Percentiles rank a stretch among this genome's conserved stretches.
Conservation (phyloP, 2,113 vertebrate species). For the Coptodon bakossiorum region DNA sequence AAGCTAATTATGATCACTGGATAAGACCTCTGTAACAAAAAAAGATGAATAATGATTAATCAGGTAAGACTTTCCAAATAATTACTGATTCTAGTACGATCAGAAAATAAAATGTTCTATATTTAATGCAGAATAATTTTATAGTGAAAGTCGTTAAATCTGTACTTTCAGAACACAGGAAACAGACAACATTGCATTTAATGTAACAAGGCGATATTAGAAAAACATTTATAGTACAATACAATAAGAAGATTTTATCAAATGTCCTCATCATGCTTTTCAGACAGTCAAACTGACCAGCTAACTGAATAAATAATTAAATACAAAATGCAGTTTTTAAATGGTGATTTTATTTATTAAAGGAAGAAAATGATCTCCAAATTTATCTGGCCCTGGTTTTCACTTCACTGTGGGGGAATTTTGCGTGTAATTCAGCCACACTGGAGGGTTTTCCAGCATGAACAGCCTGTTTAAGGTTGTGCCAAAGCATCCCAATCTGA, state of each 20-base stretch:
- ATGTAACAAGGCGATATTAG: background rate
- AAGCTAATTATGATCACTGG: background rate
- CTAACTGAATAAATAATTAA: background rate
- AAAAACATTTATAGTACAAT: background rate
- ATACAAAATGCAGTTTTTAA: background rate
- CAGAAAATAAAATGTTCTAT: background rate
- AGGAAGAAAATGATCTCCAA: background rate
- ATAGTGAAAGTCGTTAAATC: background rate
- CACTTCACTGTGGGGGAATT: background rate
- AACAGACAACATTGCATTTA: background rate
- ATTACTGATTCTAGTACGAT: background rate
- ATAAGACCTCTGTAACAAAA: background rate
- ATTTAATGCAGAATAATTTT: background rate
- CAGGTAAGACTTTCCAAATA: background rate
- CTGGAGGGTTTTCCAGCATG: background rate
- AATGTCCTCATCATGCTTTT: background rate
- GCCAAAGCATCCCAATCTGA: background rate
- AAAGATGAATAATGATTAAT: background rate
- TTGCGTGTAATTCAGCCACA: background rate
- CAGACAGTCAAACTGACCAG: background rate
- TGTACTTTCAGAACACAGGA: background rate
- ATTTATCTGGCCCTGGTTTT: background rate
- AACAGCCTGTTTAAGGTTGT: background rate
- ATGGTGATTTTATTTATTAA: background rate
- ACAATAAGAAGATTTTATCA: background rate